A percentile compares a stretch with the other conserved stretches of the same genome.
phyloP scores from a whole-genome alignment of 2,888 invertebrate species.

The Lasioglossum villosulum region DNA sequence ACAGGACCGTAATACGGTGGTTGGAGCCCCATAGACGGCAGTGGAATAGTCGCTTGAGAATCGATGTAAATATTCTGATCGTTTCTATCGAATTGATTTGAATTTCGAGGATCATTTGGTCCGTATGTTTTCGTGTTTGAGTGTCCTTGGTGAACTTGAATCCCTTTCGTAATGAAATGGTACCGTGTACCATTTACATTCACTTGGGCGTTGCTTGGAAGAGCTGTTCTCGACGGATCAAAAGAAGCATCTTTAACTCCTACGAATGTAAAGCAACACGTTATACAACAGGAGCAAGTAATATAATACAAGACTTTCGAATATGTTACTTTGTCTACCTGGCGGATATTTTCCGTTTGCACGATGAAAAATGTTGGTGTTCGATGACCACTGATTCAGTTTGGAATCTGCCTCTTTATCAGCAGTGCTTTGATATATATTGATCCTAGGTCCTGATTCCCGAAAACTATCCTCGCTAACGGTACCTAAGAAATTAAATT shows the following conservation, averaged over 20 bases:
- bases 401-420: slow-evolving; percentile 66
- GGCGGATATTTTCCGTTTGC: slow-evolving; percentile 46
- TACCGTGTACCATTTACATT: slow-evolving; percentile 71
- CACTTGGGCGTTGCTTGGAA: slow-evolving; percentile 68
- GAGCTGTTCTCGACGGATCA: slow-evolving; percentile 23
- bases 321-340: slow-evolving; percentile 51
- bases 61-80: slow-evolving; percentile 38
- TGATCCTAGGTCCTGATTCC: slow-evolving; percentile 60
- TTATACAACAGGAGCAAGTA: not conserved
- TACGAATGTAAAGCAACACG: slow-evolving; percentile 2
- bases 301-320: not conserved
- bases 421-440: slow-evolving; percentile 62
- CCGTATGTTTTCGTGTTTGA: slow-evolving; percentile 71
- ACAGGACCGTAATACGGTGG: slow-evolving; percentile 13
- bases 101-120: slow-evolving; percentile 22
- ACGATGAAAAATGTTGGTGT: slow-evolving; percentile 66
- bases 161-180: slow-evolving; percentile 72
- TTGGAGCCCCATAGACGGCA: slow-evolving; percentile 18
- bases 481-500: slow-evolving; percentile 40
- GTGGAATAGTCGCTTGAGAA: slow-evolving; percentile 10
- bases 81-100: not conserved
- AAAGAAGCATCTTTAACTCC: slow-evolving; percentile 32
- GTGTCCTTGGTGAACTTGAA: slow-evolving; percentile 76
- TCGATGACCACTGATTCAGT: slow-evolving; percentile 70
- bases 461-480: slow-evolving; percentile 56